Base-by-base conservation (phyloP, 2,797 vertebrate genomes). In the Cyclura pinguis region DNA sequence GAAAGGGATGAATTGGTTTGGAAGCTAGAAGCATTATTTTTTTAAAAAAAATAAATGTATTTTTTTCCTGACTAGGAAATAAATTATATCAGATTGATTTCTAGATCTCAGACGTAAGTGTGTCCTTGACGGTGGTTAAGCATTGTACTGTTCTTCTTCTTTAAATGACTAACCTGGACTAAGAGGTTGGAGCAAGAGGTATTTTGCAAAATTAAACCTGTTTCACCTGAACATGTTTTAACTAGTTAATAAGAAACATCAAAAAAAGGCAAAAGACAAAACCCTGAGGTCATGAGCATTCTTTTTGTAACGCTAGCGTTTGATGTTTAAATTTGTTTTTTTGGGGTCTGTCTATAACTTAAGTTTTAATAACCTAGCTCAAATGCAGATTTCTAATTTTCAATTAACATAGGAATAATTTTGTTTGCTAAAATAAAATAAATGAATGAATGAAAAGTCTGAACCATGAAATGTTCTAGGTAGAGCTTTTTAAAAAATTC, bases 381-480 rank as follows among this genome's bases (percentile, higher is more conserved):
- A 98, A 98, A 97, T 97, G 97, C 97, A 98, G 97, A 97, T 97
- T 98, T 98, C 97, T 98, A 98, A 98, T 98, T 98, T 96, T 98
- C 97, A 98, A 98, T 98, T 99, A 99, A 99, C 98, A 97, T 98
- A 99, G 98, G 97, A 96, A 98, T 99, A 99, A 99, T 98, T 98
- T 98, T 98, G 98, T 98, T 98, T 98, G 98, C 97, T 98, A 98
- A 99, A 98, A 98, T 99, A 99, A 98, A 99, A 98, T 98, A 99
- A 99, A 98, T 98, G 98, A 98, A 97, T 98, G 98, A 98, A 96
- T 98, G 98, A 98, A 96, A 97, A 98, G 97, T 98, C 98, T 98
- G 98, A 98, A 98, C 96, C 98, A 98, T 98, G 98, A 98, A 98
- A 98, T 99, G 98, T 98, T 98, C 97, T 96, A 98, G 98, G 97